Evolutionary conservation across 2,113 vertebrate genomes (phyloP), one percentile per base, ranked within the genome.

Genomic region (Chauna torquata): DNA sequence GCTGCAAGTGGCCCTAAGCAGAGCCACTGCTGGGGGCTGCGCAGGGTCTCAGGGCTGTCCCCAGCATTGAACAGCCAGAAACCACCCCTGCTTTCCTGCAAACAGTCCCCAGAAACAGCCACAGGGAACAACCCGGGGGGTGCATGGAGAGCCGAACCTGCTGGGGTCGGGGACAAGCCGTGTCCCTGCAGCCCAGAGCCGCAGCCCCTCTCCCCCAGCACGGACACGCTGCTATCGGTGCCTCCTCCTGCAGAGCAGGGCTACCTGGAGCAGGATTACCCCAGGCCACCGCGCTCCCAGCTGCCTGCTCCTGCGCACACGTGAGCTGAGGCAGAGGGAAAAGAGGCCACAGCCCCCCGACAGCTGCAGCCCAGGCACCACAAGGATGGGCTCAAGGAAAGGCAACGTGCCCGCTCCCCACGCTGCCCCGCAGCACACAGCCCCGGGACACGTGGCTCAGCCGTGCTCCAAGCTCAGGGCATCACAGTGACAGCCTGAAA

Each of bases 131-230:
- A 71, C 52, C 3, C 0, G 40, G 11, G 47, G 24, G 18, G 4
- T 34, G 36, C 6, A 8, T 3, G 23, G 50, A n/a, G 25, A 75
- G 34, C 17, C 32, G n/a, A 65, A 6, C 12, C 24, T 30, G 44
- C 40, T 1, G 2, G 4, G 36, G n/a, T n/a, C n/a, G 25, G 36
- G 40, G 58, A 8, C 7, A 4, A 13, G 47, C 28, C 0, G 0
- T 7, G 16, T 8, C 30, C 30, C 47, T 52, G 32, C 79, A 87
- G 58, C 44, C 20, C 16, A 4, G 38, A 8, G 62, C 62, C 17
- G 25, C 49, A 12, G 24, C 1, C 11, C 17, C 8, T 23, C 8
- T 34, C 8, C 5, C 34, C 16, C 2, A 1, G 49, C 49, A 19
- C 10, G 9, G 28, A 72, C 8, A 25, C 12, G 1, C 61, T 10